Evolutionary conservation across 2,888 invertebrate genomes (phyloP), one percentile per base, ranked within the genome.

Genomic region (Lepidochitona cinerea): DNA sequence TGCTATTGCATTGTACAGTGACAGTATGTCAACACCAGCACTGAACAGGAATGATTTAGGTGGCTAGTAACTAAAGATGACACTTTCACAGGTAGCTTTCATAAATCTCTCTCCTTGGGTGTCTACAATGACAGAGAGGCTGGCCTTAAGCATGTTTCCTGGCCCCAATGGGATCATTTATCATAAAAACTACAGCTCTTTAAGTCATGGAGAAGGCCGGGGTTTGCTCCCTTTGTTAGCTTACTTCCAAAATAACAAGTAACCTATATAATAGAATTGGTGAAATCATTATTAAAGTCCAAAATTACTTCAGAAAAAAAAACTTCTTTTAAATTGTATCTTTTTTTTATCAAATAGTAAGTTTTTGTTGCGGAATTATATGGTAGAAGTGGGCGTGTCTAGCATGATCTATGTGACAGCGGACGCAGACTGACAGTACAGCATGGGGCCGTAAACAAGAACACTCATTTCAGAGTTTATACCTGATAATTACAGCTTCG

Each of bases 101-200:
- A 59, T 59, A 59, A 52, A 41, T 37, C 69, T 52, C 53, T 49
- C 18, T 68, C 29, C 26, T 52, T 54, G 29, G 53, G 69, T 41
- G 69, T 41, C 18, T 23, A 29, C 41, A 18, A n/a, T 68, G 49
- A 52, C 69, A 66, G 66, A 36, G 59, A 32, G 59, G 59, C 29
- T 29, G 59, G 12, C 59, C 59, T 59, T 32, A 59, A 29, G 26
- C 59, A 59, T 59, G 59, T 59, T 59, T 32, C 1, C 59, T 59
- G 59, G 23, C 29, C 59, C 59, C 59, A 4, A 4, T 23, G 14
- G 59, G 18, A 23, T 32, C 26, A 59, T 59, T 32, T 32, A 59
- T 59, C 59, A 59, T 26, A 29, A 23, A 12, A 26, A 59, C 59
- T 26, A 18, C 49, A 4, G 49, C 49, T 49, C 49, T n/a, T 49